phyloP scores from a whole-genome alignment of 2,888 invertebrate species.

The Spisula solida region DNA sequence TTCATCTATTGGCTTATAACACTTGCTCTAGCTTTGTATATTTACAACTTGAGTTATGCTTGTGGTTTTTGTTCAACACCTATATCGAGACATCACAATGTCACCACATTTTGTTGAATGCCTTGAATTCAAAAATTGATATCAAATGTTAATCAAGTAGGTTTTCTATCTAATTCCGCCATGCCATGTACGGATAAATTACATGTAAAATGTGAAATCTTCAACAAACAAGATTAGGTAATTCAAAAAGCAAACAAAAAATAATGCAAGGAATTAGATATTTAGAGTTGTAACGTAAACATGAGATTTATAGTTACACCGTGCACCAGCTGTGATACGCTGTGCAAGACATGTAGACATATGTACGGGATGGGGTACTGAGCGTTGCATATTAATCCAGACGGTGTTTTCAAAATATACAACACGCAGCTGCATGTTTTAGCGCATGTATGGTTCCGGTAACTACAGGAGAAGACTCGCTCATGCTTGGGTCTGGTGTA shows the following conservation, averaged over 20 bases:
- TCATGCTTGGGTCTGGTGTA: slow-evolving; percentile 8
- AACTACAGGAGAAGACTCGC: not conserved
- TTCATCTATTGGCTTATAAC: no score
- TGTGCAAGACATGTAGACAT: not conserved
- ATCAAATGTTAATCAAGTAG: no score
- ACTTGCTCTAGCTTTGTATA: no score
- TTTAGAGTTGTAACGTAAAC: slow-evolving; percentile 8
- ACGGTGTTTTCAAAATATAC: slow-evolving; percentile 41
- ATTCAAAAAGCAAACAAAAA: slow-evolving; percentile 10
- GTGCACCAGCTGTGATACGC: slow-evolving; percentile 19
- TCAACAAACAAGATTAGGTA: slow-evolving; percentile 16
- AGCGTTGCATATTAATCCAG: slow-evolving; percentile 5
- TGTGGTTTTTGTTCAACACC: no score
- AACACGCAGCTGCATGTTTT: slow-evolving; percentile 27
- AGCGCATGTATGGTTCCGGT: slow-evolving; percentile 11
- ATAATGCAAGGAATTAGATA: not conserved
- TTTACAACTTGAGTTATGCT: no score
- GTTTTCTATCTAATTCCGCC: not conserved
- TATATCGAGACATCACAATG: no score
- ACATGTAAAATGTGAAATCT: not conserved
- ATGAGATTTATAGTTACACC: not conserved
- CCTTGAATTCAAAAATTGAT: no score
- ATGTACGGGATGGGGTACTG: not conserved
- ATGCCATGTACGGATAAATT: not conserved
- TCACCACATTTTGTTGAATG: no score